Evolutionary conservation across 2,797 vertebrate genomes (phyloP), one percentile per base, ranked within the genome.

Genomic region (Alauda arvensis): DNA sequence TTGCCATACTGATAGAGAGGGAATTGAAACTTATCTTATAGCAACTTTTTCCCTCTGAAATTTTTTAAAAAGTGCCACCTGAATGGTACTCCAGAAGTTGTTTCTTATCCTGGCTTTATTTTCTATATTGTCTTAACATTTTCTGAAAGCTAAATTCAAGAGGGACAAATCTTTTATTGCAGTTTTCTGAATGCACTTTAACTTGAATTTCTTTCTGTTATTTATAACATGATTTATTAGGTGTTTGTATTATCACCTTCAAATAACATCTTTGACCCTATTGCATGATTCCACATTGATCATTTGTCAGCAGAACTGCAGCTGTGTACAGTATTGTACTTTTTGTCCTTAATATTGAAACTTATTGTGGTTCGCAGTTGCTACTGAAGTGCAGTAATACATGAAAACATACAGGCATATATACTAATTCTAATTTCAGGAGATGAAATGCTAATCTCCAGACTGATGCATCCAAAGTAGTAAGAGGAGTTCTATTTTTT

Each of bases 191-290:
- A 71, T 60, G 24, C 14, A 53, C 9, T 66, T 72, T 43, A 59
- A 59, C 17, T 46, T 89, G n/a, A 65, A 74, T 45, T 18, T 62
- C 20, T 88, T 88, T 77, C 34, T 51, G 7, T 88, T 70, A 76
- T 84, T 91, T 89, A 75, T 63, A 61, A 34, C 17, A 56, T 89
- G 66, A 94, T 93, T 95, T 94, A 93, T 93, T 91, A 84, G 33
- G 14, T 66, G 59, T 70, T 77, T 61, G 6, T 33, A 39, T 85
- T 84, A 85, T 94, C 59, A 95, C 78, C 77, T 95, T 94, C 80
- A 94, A 85, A 91, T 85, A 92, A 83, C 89, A 91, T 85, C 21
- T 93, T n/a, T 93, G 66, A 86, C 59, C 46, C n/a, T 94, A 9
- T 77, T 87, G 53, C 12, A 65, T 71, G 29, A 55, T 26, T 40